Evolutionary conservation across 2,797 vertebrate genomes (phyloP).

Genomic region (Iguana delicatissima): DNA sequence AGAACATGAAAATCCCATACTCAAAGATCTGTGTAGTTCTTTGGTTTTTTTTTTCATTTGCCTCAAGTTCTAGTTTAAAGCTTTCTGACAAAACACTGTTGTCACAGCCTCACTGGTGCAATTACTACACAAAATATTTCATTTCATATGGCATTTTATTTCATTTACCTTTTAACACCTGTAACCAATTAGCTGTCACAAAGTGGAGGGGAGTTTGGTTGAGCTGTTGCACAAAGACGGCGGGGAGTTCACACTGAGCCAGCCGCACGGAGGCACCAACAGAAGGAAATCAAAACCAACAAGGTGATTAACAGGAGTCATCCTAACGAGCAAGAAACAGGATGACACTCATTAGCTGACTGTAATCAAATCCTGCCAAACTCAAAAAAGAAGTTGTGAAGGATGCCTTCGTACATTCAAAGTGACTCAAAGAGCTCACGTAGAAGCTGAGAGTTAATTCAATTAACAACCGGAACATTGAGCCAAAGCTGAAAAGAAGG

Average conservation of each 20-base stretch:
- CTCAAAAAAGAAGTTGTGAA: neutral
- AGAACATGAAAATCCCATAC: no score
- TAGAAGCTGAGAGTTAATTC: neutral
- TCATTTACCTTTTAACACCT: neutral
- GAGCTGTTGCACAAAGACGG: neutral
- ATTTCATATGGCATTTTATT: neutral
- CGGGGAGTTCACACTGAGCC: neutral
- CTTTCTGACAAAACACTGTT: neutral
- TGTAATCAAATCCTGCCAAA: conserved; percentile 6
- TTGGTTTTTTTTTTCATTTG: neutral
- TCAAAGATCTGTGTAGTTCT: neutral
- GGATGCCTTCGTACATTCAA: neutral
- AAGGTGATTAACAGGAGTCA: conserved; percentile 14
- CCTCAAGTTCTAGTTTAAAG: neutral
- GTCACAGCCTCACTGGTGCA: neutral
- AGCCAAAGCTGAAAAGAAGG: rapidly evolving
- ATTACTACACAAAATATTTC: neutral
- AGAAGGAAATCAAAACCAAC: conserved; percentile 1
- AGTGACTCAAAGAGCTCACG: neutral
- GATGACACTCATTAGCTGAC: neutral
- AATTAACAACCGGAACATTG: neutral
- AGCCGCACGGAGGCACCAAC: no score
- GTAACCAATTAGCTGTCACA: neutral
- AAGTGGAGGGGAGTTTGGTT: neutral
- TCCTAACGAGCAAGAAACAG: neutral